Base-by-base conservation (phyloP, 2,797 vertebrate species). In the Erpetoichthys calabaricus region DNA sequence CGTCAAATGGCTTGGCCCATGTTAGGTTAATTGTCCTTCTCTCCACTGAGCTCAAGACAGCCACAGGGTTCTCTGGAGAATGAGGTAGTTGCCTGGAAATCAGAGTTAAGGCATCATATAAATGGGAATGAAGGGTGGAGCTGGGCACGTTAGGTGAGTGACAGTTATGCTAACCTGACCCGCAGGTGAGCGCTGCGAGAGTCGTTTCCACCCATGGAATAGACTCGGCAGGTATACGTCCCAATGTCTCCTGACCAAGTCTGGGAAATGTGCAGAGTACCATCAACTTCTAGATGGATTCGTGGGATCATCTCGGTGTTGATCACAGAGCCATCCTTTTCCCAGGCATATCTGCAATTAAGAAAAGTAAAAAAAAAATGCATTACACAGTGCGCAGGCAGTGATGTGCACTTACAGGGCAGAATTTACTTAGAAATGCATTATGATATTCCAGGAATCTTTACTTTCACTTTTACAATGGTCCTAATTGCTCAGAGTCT, bases 221-320 rank as follows among this genome's bases (percentile, higher is more conserved):
- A 76, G 64, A 97, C 91, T 3, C 85, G 80, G 82, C 94, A 98
- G 44, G 90, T 95, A 79, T 98, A 97, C 0, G 87, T 94, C 67
- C 92, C 94, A 0, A 97, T 97, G 79, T 98, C 94, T 0, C 94
- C 94, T 0, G 94, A 97, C 94, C 94, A 98, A 1, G 94, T 97
- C 66, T 97, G 94, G 9, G 91, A 89, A 77, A 98, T 92, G 76
- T 96, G 91, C 59, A 98, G 81, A 5, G 94, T 88, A 58, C 94
- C 93, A 0, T 72, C 77, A 1, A 70, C 65, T 0, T 95, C 91
- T 71, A 92, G 70, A 0, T 80, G 86, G 71, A 96, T 70, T 54
- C 94, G 85, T 0, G 89, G 88, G 45, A 79, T 66, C 1, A 75
- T 82, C 59, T 87, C 90, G 1, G 77, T 56, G 4, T 83, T 82